Conservation (phyloP, 2,113 vertebrate genomes). For the Scomber colias region DNA sequence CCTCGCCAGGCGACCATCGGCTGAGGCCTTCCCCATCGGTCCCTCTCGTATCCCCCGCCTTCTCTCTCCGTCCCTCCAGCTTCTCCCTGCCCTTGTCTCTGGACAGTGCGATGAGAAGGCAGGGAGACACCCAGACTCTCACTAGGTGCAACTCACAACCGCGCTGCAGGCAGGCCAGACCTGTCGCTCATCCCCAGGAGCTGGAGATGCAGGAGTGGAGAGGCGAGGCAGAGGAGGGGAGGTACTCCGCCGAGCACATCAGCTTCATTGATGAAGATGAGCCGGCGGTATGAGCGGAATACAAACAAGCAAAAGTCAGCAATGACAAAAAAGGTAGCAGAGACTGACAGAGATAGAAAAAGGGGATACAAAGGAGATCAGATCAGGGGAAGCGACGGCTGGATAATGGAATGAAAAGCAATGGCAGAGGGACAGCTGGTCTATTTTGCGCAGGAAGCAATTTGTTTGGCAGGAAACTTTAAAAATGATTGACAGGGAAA, state of each 20-base stretch:
- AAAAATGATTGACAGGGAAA: constrained; percentile 1
- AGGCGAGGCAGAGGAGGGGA: constrained; percentile 33
- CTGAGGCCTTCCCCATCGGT: constrained; percentile 33
- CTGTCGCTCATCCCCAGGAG: constrained; percentile 66
- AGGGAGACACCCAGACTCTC: constrained; percentile 38
- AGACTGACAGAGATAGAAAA: neutral
- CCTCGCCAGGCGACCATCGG: constrained; percentile 74
- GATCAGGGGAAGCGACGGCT: constrained; percentile 11
- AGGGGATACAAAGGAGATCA: neutral
- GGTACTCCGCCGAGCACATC: constrained; percentile 80
- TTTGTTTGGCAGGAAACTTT: neutral
- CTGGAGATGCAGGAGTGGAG: constrained; percentile 85
- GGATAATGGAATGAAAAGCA: neutral
- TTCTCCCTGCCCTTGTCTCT: constrained; percentile 68
- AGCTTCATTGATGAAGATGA: constrained; percentile 88
- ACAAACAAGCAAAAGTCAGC: constrained; percentile 6
- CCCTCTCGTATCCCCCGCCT: constrained; percentile 18
- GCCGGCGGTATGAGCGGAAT: constrained; percentile 77
- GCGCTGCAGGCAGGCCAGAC: constrained; percentile 20
- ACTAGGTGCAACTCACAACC: constrained; percentile 57
- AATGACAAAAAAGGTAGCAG: constrained; percentile 33
- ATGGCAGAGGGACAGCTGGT: neutral
- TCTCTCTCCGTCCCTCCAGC: constrained; percentile 61
- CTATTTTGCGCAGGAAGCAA: neutral
- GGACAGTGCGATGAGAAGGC: constrained; percentile 54